These are phyloP conservation scores for Gallinago undulata DNA, from an alignment of 2,113 vertebrate genomes.

Conservation along the genomic window DNA sequence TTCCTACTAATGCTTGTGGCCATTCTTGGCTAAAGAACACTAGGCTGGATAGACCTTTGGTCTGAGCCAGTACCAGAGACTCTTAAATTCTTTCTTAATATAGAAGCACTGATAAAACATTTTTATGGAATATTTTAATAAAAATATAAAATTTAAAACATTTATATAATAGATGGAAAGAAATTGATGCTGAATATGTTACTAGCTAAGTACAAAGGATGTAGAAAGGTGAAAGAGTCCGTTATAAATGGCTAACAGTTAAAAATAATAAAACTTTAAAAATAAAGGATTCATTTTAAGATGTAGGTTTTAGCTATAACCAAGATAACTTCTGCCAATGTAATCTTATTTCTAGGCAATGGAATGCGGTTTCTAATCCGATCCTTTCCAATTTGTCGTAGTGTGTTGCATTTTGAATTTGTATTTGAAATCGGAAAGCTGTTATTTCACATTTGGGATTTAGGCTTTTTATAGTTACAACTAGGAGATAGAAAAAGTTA, in stretches of 20 bases:
- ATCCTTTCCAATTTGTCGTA: not conserved
- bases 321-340: not conserved
- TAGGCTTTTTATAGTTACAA: not conserved
- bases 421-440: not conserved
- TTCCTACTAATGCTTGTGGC: not conserved
- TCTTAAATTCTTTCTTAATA: not conserved
- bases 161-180: not conserved
- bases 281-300: not conserved
- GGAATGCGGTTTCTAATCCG: not conserved
- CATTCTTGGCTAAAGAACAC: not conserved
- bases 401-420: not conserved
- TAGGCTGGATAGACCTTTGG: not conserved
- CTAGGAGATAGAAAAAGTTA: not conserved
- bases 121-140: not conserved
- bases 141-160: not conserved
- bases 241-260: not conserved
- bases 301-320: not conserved
- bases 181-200: not conserved
- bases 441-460: not conserved
- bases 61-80: not conserved
- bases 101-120: not conserved
- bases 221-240: not conserved
- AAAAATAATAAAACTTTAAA: constrained; percentile 1
- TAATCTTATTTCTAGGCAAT: constrained; percentile 1
- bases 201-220: not conserved